A percentile compares a stretch with the other conserved stretches of the same genome.
phyloP scores from a whole-genome alignment of 2,113 vertebrate genomes.

The Cyanoderma ruficeps region DNA sequence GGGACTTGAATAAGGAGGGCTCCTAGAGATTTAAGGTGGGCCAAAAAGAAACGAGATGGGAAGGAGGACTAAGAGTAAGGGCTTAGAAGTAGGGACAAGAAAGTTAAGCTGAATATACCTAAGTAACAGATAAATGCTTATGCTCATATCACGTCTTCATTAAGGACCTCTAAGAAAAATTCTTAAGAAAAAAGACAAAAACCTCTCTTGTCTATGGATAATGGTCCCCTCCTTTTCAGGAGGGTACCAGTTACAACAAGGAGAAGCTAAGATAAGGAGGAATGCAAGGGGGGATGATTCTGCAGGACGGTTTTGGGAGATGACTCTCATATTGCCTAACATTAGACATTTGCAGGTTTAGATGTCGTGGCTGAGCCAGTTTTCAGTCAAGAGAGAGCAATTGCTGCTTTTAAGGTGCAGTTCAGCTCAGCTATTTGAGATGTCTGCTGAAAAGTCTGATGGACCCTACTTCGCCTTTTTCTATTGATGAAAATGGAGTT shows the following conservation, averaged over 20 bases:
- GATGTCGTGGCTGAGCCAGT: neutral
- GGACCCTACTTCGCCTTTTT: neutral
- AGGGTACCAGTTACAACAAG: neutral
- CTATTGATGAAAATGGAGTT: neutral
- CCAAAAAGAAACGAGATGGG: neutral
- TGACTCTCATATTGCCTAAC: neutral
- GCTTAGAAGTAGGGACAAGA: neutral
- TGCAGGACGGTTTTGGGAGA: neutral
- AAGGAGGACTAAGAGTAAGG: neutral
- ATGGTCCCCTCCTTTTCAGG: neutral
- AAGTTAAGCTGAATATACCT: neutral
- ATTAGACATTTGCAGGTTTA: neutral
- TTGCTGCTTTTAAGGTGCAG: neutral
- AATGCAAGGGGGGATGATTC: neutral
- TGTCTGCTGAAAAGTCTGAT: neutral
- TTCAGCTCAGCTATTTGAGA: neutral
- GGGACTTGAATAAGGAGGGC: neutral
- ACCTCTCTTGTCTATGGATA: neutral
- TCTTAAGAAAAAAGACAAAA: neutral
- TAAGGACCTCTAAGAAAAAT: neutral
- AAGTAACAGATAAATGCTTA: neutral
- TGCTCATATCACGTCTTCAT: neutral
- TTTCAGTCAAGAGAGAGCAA: neutral
- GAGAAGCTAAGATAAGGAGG: neutral
- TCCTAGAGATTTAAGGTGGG: neutral